Conservation (phyloP, 1,140 invertebrate species). For the Nylanderia fulva region DNA sequence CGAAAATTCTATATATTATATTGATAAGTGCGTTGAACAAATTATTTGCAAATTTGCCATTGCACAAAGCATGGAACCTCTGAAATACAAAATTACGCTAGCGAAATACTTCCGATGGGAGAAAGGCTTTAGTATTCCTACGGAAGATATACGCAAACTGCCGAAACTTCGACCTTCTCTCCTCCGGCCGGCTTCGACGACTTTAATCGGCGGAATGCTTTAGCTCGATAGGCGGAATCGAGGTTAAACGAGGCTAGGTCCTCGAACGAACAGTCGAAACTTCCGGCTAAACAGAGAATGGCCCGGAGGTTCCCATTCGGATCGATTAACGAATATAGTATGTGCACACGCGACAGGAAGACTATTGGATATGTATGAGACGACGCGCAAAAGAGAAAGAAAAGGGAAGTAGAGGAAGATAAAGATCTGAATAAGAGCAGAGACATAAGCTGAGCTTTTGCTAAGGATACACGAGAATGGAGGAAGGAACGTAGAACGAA, state of each 20-base stretch:
- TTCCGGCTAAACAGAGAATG: conserved; percentile 64
- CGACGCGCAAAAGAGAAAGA: not conserved
- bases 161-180: conserved; percentile 33
- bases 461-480: conserved; percentile 13
- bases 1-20: not conserved
- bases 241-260: conserved; percentile 60
- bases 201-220: conserved; percentile 63
- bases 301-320: conserved; percentile 40
- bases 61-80: not conserved
- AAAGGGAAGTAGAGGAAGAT: conserved; percentile 3
- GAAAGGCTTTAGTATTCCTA: conserved; percentile 19
- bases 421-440: not conserved
- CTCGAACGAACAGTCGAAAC: conserved; percentile 48
- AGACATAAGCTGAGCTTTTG: not conserved
- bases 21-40: not conserved
- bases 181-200: conserved; percentile 27
- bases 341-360: conserved; percentile 25
- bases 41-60: not conserved
- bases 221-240: conserved; percentile 61
- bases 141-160: conserved; percentile 56
- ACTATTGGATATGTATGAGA: not conserved
- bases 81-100: not conserved
- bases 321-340: conserved; percentile 57
- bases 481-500: not conserved
- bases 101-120: not conserved